These are phyloP conservation scores for Abscondita cerata DNA, from an alignment of 2,888 invertebrate species.

Conservation along the genomic window DNA sequence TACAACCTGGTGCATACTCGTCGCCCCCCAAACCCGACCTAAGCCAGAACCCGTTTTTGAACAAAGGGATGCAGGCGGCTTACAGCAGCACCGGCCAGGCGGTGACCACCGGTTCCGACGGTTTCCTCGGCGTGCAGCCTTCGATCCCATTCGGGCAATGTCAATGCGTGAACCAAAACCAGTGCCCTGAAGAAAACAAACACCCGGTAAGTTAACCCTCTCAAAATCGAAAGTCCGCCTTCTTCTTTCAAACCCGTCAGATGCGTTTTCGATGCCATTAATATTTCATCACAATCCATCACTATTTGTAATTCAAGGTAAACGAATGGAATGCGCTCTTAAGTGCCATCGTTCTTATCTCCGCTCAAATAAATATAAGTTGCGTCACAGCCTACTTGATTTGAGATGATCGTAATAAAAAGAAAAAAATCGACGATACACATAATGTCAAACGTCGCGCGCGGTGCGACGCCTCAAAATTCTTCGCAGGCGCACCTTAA, in stretches of 20 bases:
- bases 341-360: neutral
- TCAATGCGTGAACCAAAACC: conserved; percentile 13
- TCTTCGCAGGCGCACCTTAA: too few species aligned
- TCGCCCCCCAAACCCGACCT: conserved; percentile 43
- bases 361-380: too few species aligned
- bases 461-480: too few species aligned
- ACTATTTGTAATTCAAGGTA: conserved; percentile 34
- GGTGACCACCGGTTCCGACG: conserved; percentile 46
- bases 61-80: conserved; percentile 38
- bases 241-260: neutral
- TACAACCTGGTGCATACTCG: conserved; percentile 18
- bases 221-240: neutral
- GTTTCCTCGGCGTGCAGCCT: conserved; percentile 56
- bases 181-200: conserved; percentile 60
- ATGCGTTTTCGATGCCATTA: conserved; percentile 23
- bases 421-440: too few species aligned
- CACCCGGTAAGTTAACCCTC: conserved; percentile 61
- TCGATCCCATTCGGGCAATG: conserved; percentile 42
- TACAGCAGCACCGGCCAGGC: conserved; percentile 49
- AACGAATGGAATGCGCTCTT: conserved; percentile 23
- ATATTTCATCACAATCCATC: conserved; percentile 24
- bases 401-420: too few species aligned
- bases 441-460: too few species aligned
- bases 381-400: too few species aligned
- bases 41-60: conserved; percentile 49